A percentile compares a stretch with the other conserved stretches of the same genome.
Conservation (phyloP, 2,888 invertebrate species). For the Oasisia sp. region DNA sequence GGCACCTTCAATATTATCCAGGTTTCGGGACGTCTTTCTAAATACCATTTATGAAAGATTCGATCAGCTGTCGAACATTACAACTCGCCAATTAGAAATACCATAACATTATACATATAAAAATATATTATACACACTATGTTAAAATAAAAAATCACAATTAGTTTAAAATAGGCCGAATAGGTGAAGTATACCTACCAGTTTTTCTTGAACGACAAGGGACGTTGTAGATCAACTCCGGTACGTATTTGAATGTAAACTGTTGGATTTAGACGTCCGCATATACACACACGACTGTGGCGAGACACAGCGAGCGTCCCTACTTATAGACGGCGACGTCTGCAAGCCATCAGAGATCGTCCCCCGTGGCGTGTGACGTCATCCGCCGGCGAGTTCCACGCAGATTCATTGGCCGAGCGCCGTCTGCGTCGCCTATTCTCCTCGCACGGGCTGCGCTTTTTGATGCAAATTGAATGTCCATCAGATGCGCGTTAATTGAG, state of each 20-base stretch:
- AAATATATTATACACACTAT: not conserved
- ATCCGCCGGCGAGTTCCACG: not conserved
- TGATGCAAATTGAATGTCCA: slow-evolving; percentile 17
- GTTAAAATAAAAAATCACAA: not conserved
- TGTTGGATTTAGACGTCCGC: not conserved
- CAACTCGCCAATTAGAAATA: not conserved
- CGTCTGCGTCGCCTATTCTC: not conserved
- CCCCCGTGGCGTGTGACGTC: slow-evolving; percentile 3
- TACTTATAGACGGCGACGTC: slow-evolving; percentile 6
- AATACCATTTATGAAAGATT: not conserved
- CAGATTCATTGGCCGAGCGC: not conserved
- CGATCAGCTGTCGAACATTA: not conserved
- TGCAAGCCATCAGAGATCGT: not conserved
- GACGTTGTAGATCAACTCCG: not conserved
- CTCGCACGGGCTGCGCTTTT: not conserved
- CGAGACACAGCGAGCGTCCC: not conserved
- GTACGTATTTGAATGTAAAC: not conserved
- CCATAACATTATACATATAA: not conserved
- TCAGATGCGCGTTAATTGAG: not conserved
- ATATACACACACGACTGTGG: not conserved
- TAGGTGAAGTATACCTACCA: not conserved
- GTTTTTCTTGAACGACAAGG: not conserved
- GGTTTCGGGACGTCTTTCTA: not conserved
- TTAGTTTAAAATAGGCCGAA: not conserved
- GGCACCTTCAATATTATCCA: not conserved